A percentile compares a stretch with the other conserved stretches of the same genome.
Conservation (phyloP, 2,888 invertebrate genomes). For the Ormyrus rosae region DNA sequence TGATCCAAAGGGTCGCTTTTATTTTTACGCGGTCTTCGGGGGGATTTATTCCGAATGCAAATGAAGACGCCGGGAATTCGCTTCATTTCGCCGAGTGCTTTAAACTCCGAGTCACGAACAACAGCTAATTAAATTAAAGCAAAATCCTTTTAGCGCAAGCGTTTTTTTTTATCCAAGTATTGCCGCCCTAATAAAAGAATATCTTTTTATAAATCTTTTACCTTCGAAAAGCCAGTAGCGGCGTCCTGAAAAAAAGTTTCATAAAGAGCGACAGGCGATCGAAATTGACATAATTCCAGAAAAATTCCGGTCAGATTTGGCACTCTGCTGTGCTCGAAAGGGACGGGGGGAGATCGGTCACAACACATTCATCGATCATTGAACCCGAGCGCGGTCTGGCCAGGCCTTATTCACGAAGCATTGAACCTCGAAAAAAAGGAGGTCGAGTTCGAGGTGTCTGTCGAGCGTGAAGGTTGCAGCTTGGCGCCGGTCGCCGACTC, state of each 20-base stretch:
- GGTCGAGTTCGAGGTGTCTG: conserved; percentile 7
- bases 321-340: not conserved
- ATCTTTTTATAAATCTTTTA: too few relatives aligned
- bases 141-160: not conserved
- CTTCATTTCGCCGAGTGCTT: not conserved
- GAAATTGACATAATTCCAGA: too few relatives aligned
- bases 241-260: too few relatives aligned
- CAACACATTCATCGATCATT: conserved; percentile 4
- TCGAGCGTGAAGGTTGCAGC: not conserved
- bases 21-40: not conserved
- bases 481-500: not conserved
- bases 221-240: too few relatives aligned
- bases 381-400: not conserved
- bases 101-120: not conserved
- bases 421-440: conserved; percentile 1
- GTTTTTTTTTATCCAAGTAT: too few relatives aligned
- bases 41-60: not conserved
- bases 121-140: not conserved
- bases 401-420: not conserved
- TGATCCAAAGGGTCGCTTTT: not conserved
- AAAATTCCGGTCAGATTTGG: too few relatives aligned
- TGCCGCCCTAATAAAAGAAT: too few relatives aligned
- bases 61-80: too few relatives aligned
- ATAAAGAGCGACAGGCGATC: too few relatives aligned
- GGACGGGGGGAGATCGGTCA: too few relatives aligned